Percentiles rank a stretch among this genome's conserved stretches.
Conservation (phyloP, 2,797 vertebrate genomes). For the Sternotherus odoratus region DNA sequence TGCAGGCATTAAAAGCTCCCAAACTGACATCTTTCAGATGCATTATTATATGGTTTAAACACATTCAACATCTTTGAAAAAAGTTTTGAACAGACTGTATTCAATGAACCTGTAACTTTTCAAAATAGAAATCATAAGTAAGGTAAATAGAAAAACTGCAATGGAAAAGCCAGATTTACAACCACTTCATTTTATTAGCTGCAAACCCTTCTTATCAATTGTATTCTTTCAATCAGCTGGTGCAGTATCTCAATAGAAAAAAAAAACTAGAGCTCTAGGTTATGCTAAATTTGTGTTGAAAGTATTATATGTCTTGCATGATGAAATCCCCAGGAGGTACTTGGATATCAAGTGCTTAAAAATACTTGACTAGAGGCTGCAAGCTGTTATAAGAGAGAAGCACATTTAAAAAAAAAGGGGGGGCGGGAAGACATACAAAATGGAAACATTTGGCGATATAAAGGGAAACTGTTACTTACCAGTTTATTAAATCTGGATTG, state of each 20-base stretch:
- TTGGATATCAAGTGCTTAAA: slow-evolving; percentile 23
- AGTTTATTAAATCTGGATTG: slow-evolving; percentile 10
- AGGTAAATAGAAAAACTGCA: slow-evolving; percentile 18
- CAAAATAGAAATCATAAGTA: background rate
- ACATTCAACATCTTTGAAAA: background rate
- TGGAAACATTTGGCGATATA: slow-evolving; percentile 31
- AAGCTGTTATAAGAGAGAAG: background rate
- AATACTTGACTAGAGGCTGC: background rate
- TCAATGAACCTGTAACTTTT: background rate
- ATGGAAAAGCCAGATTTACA: slow-evolving; percentile 31
- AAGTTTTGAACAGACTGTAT: fast-evolving
- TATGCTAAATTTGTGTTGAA: slow-evolving; percentile 47
- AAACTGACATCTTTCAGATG: slow-evolving; percentile 17
- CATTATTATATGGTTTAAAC: slow-evolving; percentile 3
- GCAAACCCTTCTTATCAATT: slow-evolving; percentile 1
- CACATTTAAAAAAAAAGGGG: background rate
- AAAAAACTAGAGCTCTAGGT: background rate
- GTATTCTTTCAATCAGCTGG: slow-evolving; percentile 28
- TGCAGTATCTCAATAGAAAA: background rate
- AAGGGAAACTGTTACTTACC: background rate
- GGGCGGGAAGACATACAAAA: slow-evolving; percentile 34
- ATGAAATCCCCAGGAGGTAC: slow-evolving; percentile 8
- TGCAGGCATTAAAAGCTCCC: slow-evolving; percentile 22
- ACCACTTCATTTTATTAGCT: slow-evolving; percentile 15
- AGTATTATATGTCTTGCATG: slow-evolving; percentile 39